Evolutionary conservation across 2,113 vertebrate species (phyloP), one percentile per base, ranked within the genome.

Genomic region (Chaenocephalus aceratus): DNA sequence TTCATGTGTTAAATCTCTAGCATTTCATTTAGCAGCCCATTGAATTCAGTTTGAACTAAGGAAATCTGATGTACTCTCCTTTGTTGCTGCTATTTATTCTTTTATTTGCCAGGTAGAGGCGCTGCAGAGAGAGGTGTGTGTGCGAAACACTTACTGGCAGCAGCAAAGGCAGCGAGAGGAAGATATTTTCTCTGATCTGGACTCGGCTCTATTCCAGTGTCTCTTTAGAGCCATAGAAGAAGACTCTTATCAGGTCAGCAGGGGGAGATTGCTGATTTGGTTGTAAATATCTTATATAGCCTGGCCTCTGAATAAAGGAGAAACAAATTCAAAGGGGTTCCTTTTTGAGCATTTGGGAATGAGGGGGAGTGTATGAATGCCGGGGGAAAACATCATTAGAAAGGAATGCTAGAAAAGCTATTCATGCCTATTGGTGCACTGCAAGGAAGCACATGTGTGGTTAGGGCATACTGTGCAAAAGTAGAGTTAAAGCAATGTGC

Each of bases 121-220:
- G 4, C 88, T 97, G 79, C 96, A 96, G 79, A 93, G 80, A 68
- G 97, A 98, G 79, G 86, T 93, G 46, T 93, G 70, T 44, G 80
- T 85, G 36, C 92, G 94, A 23, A 93, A 89, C 64, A 72, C 23
- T 34, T 95, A 95, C 87, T 96, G 97, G 96, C 75, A 80, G 1
- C 73, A 80, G 78, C 97, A 96, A 91, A 92, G 89, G 9, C 82
- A 91, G 45, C 93, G 94, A 63, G 97, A 97, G 77, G 93, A 94
- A 49, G 76, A 51, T 59, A 86, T 97, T 5, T 83, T 93, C 0
- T 86, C 75, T 44, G 90, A 94, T 60, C 77, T 96, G 77, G 93
- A 92, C 64, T 71, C 53, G 7, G 79, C 94, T 2, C 63, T 95
- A 14, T 88, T 79, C 64, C 88, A 81, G 11, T 80, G 70, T 57